These are phyloP conservation scores for Meloidogyne chitwoodi DNA, from an alignment of 1,140 invertebrate species.

Conservation along the genomic window DNA sequence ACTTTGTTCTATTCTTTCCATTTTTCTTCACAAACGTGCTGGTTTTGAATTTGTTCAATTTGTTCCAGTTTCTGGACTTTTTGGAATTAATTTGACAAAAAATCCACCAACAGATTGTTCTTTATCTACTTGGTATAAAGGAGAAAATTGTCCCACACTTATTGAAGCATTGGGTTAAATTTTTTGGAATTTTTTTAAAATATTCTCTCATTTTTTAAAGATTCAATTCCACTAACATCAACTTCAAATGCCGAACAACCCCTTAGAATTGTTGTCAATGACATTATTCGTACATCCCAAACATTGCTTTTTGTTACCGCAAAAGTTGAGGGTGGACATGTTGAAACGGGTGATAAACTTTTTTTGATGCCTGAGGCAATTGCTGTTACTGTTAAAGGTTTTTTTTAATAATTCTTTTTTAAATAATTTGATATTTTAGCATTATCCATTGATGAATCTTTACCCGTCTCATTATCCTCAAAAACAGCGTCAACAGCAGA, in stretches of 20 bases:
- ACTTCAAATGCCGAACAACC: conserved; percentile 77
- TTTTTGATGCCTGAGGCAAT: conserved; percentile 80
- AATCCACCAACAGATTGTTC: conserved; percentile 69
- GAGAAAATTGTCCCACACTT: conserved; percentile 70
- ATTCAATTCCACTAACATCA: conserved; percentile 65
- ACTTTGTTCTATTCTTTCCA: conserved; percentile 76
- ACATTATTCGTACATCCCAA: conserved; percentile 87
- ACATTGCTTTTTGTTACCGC: conserved; percentile 75
- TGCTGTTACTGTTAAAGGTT: conserved; percentile 72
- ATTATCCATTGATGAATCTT: conserved; percentile 13
- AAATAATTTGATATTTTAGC: conserved; percentile 30
- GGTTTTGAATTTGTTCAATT: conserved; percentile 72
- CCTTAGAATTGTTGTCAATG: conserved; percentile 83
- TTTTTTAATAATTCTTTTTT: neutral
- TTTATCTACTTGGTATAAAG: conserved; percentile 77
- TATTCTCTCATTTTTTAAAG: neutral
- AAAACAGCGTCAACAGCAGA: neutral
- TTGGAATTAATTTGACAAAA: conserved; percentile 85
- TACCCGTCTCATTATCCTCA: conserved; percentile 62
- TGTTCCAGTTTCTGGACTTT: conserved; percentile 90
- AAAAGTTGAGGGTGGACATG: conserved; percentile 80
- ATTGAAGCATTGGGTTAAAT: conserved; percentile 74
- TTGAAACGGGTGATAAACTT: conserved; percentile 78
- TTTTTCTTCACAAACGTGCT: conserved; percentile 87
- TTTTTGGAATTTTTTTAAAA: neutral